phyloP scores from a whole-genome alignment of 2,113 vertebrate genomes.

The Eudyptes chrysolophus region DNA sequence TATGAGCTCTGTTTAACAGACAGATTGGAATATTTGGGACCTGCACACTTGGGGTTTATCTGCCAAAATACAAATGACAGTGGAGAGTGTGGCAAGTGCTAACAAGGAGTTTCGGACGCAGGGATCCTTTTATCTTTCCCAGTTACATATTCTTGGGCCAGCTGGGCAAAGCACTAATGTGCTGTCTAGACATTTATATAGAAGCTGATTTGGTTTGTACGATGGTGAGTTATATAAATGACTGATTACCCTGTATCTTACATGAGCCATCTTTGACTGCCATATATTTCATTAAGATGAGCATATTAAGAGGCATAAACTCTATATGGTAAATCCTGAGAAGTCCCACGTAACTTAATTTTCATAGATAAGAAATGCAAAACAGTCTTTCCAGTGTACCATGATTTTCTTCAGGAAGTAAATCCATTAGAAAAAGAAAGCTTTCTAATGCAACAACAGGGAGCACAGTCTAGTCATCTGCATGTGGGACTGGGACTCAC shows the following conservation, averaged over 20 bases:
- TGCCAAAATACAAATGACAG: background rate
- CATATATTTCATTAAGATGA: constrained; percentile 14
- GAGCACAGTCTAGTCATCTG: background rate
- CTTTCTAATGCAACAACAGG: background rate
- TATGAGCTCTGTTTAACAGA: background rate
- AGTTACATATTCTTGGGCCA: background rate
- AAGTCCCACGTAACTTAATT: constrained; percentile 12
- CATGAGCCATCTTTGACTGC: background rate
- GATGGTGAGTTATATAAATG: background rate
- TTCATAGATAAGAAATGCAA: constrained; percentile 7
- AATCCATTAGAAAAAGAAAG: constrained; percentile 11
- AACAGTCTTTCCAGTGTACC: background rate
- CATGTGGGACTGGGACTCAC: background rate
- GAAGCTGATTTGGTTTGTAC: constrained; percentile 6
- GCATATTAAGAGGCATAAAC: background rate
- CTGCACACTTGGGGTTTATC: background rate
- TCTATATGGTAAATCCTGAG: background rate
- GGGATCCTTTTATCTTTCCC: background rate
- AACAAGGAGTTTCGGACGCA: background rate
- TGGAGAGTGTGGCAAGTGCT: background rate
- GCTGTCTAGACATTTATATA: constrained; percentile 32
- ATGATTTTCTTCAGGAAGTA: background rate
- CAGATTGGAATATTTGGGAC: background rate
- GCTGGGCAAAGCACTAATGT: background rate
- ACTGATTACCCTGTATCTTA: constrained; percentile 9